Conservation (phyloP, 2,797 vertebrate species). For the Myripristis murdjan region DNA sequence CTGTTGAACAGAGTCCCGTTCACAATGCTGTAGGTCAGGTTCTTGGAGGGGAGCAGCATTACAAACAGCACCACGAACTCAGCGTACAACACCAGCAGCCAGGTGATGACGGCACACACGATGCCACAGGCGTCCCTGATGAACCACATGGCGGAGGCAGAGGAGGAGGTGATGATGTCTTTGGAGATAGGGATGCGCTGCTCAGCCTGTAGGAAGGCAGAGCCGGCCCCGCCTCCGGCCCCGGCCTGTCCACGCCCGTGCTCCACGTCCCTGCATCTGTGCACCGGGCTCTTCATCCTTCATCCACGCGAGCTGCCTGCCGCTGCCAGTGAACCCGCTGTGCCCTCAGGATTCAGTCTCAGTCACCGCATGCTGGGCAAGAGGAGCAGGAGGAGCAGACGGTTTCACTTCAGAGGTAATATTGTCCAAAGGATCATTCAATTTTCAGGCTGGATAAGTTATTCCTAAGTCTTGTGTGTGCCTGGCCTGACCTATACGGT, state of each 20-base stretch:
- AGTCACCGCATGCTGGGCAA: constrained; percentile 84
- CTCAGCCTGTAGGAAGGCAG: constrained; percentile 85
- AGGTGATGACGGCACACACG: constrained; percentile 95
- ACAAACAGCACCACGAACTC: constrained; percentile 98
- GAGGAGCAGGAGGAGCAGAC: constrained; percentile 10
- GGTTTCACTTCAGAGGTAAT: background rate
- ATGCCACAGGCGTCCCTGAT: constrained; percentile 98
- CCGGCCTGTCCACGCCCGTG: constrained; percentile 69
- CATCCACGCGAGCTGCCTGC: constrained; percentile 65
- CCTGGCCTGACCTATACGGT: no score
- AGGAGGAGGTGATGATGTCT: constrained; percentile 87
- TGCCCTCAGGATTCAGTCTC: constrained; percentile 65
- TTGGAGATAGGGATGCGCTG: constrained; percentile 85
- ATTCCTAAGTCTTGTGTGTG: no score
- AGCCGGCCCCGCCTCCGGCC: constrained; percentile 82
- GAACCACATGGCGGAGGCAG: constrained; percentile 95
- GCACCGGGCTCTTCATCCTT: constrained; percentile 94
- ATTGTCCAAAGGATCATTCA: no score
- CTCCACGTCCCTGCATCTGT: constrained; percentile 96
- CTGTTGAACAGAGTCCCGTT: constrained; percentile 94
- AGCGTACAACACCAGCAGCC: constrained; percentile 95
- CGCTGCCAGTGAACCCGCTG: constrained; percentile 65
- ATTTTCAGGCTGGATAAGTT: no score
- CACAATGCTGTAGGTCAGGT: constrained; percentile 90
- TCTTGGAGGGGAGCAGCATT: constrained; percentile 94